These are phyloP conservation scores for Pocillopora grandis DNA, from an alignment of 92 coral and sea anemone genomes.

Conservation along the genomic window DNA sequence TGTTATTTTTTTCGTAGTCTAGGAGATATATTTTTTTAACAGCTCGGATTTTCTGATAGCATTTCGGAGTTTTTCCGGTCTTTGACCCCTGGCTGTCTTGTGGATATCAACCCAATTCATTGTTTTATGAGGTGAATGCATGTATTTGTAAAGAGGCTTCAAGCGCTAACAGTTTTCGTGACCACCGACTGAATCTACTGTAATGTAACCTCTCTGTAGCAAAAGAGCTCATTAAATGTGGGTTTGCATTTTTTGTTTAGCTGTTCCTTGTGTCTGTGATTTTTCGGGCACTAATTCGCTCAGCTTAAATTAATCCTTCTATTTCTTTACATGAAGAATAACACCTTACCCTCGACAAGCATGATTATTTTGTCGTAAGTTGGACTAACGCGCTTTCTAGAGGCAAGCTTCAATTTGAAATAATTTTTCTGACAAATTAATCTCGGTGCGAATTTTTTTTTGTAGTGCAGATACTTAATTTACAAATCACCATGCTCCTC, in stretches of 20 bases:
- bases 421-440: neutral
- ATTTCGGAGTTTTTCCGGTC: neutral
- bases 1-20: no score
- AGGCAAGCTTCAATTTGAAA: neutral
- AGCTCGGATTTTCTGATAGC: neutral
- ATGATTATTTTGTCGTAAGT: no score
- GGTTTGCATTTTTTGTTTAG: neutral
- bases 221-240: constrained; percentile 7
- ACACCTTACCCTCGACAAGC: no score
- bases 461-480: constrained; percentile 4
- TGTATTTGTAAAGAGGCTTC: neutral
- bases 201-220: neutral
- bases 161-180: neutral
- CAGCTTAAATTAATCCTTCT: no score
- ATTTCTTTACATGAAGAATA: no score
- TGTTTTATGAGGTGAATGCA: neutral
- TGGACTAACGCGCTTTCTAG: no score
- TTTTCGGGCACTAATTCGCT: no score
- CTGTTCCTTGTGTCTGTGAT: no score
- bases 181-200: neutral
- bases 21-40: no score
- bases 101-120: neutral
- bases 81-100: neutral
- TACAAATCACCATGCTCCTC: neutral
- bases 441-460: neutral